Base-by-base conservation (phyloP, 2,888 invertebrate genomes). In the Hyles lineata region DNA sequence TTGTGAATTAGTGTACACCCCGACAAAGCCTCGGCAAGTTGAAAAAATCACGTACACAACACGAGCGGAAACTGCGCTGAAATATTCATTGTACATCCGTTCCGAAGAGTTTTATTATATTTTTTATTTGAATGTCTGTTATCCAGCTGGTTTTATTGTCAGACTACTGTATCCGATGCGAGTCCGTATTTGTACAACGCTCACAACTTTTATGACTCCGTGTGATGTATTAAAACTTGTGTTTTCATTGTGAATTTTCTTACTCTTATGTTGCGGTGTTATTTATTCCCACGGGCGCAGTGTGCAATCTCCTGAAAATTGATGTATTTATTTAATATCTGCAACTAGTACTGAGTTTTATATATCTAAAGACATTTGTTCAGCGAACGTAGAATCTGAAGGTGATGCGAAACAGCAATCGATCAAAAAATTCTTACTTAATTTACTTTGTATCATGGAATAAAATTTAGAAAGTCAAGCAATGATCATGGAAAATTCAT, bases 1-100 rank as follows among this genome's bases (percentile, higher is more conserved):
- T 59, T 29, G 21, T 52, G 79, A 74, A 83, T 85, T 83, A 85
- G 79, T 83, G 75, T 21, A 75, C 73, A 73, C 75, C 70, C 74
- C 70, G 74, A 75, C 77, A 85, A 85, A 85, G 80, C 84, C 76
- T 72, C 72, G 52, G 6, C n/a, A 70, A 70, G 72, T 71, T 74
- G 78, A 76, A 80, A 85, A 82, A 79, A 58, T 72, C 72, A 72
- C 72, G 72, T 72, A 67, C 72, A 23, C 43, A 81, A 80, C 83
- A 83, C 80, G 81, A 77, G 50, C 78, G 73, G 71, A 72, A 73
- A 76, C 74, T 74, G 73, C 72, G 29, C 70, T 75, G 74, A 79
- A 79, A 80, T 78, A 80, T 81, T 79, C 79, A 79, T 78, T 77
- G 78, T 75, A 75, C 76, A 75, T 70, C 73, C 70, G 50, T 6